Evolutionary conservation across 2,113 vertebrate species (phyloP), one percentile per base, ranked within the genome.

Genomic region (Nipponia nippon): DNA sequence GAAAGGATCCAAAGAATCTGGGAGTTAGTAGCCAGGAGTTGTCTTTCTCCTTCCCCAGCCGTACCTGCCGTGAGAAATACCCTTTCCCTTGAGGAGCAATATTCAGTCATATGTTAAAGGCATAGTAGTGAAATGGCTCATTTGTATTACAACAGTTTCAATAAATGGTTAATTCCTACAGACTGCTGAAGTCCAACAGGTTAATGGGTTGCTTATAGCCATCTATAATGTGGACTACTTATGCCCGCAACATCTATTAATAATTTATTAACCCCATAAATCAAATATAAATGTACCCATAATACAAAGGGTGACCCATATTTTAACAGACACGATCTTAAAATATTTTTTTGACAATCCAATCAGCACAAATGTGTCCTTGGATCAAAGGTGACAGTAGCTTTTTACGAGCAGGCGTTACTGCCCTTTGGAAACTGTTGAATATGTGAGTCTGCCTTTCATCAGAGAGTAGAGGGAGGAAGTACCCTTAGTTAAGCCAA

Each of bases 301-400:
- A n/a, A 63, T 55, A 75, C 14, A 5, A 72, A 80, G 29, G 11
- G 79, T 81, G 86, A 94, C 76, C 90, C 82, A 58, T 73, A 76
- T 88, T 49, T 34, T 67, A 47, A 76, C 36, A 76, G 92, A 42
- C 52, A 47, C 5, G n/a, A 84, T 82, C 56, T 91, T 87, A 52
- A 94, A 97, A 84, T 84, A 65, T 23, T 76, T 80, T 85, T 95
- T 59, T 73, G 80, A 82, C 89, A 89, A 59, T 92, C n/a, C 53
- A 88, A 1, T 93, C 80, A 87, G 69, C 92, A 91, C 80, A 87
- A 67, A 84, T 44, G 38, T 87, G 77, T 82, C 91, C 86, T 89
- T 90, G 85, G 83, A 93, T 67, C 67, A 88, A 67, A 95, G 75
- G 85, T 85, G 91, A 44, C 26, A 36, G 72, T 78, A 71, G 17